Evolutionary conservation across 2,113 vertebrate species (phyloP), one percentile per base, ranked within the genome.

Genomic region (Eleginops maclovinus): DNA sequence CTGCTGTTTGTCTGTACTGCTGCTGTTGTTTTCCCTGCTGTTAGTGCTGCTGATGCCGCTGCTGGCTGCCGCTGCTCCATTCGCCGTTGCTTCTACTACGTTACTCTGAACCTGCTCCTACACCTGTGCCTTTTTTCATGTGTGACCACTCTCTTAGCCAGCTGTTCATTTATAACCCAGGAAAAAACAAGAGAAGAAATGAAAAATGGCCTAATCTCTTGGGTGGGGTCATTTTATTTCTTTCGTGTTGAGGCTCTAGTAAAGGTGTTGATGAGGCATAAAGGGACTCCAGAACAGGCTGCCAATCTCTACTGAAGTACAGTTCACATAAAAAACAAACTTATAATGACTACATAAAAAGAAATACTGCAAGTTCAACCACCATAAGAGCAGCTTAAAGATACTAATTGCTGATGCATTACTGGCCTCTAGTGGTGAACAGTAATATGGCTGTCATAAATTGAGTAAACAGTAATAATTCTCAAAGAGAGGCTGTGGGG

Each of bases 381-480:
- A 49, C 40, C 24, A 24, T 12, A 4, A 28, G 7, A 19, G 28
- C 17, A 11, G 24, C 68, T 28, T 44, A 1, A 44, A 21, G 53
- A 22, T 1, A 6, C 16, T n/a, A 51, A 77, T 81, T 78, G 60
- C 58, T 86, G 77, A 64, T 86, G 76, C 76, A 84, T 90, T 75
- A 92, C 88, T 93, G 93, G 84, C 91, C 91, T 92, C 93, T 93
- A 85, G 91, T 87, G 93, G 90, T 47, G 3, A 55, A 19, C 0
- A 0, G 12, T 40, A 13, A 49, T 40, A 66, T 17, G 17, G 53
- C 74, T 12, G 41, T 62, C 73, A 77, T 65, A 50, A 58, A 68
- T 26, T 55, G 75, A 71, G 70, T 28, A 82, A 86, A 82, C 78
- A 70, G 87, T 31, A 63, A 31, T 61, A 51, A 76, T 54, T 60